Evolutionary conservation across 1,140 invertebrate genomes (phyloP).

Genomic region (Euura saliciscinereae): DNA sequence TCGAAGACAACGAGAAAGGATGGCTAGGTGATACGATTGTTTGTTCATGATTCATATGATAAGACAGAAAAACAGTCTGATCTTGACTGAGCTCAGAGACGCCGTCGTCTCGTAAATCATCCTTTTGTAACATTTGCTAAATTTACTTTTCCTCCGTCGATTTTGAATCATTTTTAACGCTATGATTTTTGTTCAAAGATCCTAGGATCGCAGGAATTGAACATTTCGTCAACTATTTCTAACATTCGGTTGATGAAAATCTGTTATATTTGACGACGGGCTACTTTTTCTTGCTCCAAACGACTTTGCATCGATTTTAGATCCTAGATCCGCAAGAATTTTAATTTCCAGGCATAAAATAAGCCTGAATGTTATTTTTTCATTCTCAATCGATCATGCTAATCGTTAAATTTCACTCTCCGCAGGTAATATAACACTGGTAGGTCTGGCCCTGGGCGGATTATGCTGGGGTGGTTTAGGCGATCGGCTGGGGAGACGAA

Average conservation of each 20-base stretch:
- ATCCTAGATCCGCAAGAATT: slow-evolving; percentile 3
- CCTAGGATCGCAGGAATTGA: too few relatives aligned
- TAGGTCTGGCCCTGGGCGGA: slow-evolving; percentile 76
- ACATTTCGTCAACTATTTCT: too few relatives aligned
- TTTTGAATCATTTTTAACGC: slow-evolving; percentile 12
- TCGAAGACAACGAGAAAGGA: slow-evolving; percentile 75
- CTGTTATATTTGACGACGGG: too few relatives aligned
- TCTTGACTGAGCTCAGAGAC: too few relatives aligned
- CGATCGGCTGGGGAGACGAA: slow-evolving; percentile 69
- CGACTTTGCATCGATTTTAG: not conserved
- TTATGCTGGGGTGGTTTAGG: slow-evolving; percentile 77
- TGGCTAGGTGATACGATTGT: slow-evolving; percentile 69
- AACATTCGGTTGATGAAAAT: too few relatives aligned
- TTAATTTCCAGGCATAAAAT: slow-evolving; percentile 37
- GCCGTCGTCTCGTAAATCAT: too few relatives aligned
- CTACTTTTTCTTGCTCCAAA: too few relatives aligned
- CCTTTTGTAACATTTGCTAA: not conserved
- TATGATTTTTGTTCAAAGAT: slow-evolving; percentile 13
- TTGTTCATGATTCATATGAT: not conserved
- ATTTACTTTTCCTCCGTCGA: not conserved
- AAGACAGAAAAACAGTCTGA: not conserved
- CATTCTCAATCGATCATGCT: too few relatives aligned
- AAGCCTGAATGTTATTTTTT: too few relatives aligned
- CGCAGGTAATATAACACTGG: slow-evolving; percentile 66
- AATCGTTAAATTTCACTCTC: too few relatives aligned